phyloP scores from a whole-genome alignment of 2,797 vertebrate genomes.

The Phoebastria nigripes region DNA sequence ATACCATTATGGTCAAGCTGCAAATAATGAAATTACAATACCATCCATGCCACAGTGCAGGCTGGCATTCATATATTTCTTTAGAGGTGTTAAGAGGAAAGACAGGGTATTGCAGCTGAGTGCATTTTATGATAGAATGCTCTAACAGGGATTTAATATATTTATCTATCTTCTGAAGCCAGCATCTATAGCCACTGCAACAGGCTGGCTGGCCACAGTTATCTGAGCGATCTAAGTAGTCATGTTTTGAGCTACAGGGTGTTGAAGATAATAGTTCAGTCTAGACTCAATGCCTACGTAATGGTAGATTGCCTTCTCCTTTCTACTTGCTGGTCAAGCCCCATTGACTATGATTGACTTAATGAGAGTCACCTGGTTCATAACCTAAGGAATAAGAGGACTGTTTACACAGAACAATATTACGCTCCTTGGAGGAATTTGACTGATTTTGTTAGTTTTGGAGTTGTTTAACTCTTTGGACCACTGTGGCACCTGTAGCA shows the following conservation, averaged over 20 bases:
- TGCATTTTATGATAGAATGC: constrained; percentile 31
- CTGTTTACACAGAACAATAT: constrained; percentile 35
- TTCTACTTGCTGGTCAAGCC: constrained; percentile 30
- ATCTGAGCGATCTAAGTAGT: constrained; percentile 49
- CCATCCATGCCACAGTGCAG: not conserved
- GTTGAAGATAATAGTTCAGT: constrained; percentile 39
- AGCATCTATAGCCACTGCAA: constrained; percentile 40
- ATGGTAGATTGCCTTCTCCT: constrained; percentile 32
- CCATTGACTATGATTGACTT: constrained; percentile 40
- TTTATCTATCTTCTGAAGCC: constrained; percentile 48
- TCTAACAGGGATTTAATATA: constrained; percentile 51
- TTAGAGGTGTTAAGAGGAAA: constrained; percentile 41
- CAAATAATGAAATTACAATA: constrained; percentile 42
- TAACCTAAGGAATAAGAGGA: constrained; percentile 19
- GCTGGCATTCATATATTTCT: constrained; percentile 17
- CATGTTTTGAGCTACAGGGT: constrained; percentile 40
- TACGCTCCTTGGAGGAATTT: constrained; percentile 12
- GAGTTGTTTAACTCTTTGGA: not conserved
- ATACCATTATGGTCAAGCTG: not conserved
- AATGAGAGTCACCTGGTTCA: constrained; percentile 13
- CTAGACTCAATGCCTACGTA: constrained; percentile 34
- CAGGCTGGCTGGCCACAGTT: constrained; percentile 20
- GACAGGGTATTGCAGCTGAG: constrained; percentile 9
- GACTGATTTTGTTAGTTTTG: constrained; percentile 23
- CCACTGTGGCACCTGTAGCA: not conserved